Evolutionary conservation across 2,797 vertebrate species (phyloP), one percentile per base, ranked within the genome.

Genomic region (Acrossocheilus fasciatus): DNA sequence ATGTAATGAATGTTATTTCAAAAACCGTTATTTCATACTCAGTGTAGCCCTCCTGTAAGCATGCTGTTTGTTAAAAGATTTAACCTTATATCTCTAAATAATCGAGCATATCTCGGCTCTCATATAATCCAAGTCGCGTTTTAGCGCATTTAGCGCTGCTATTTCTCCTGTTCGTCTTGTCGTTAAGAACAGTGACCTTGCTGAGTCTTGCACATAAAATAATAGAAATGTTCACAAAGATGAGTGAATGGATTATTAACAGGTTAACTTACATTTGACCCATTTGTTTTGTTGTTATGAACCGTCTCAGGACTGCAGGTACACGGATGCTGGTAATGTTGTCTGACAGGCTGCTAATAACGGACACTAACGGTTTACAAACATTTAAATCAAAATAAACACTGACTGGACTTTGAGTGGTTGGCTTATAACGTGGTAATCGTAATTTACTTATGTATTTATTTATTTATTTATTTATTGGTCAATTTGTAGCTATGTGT

Each of bases 201-300:
- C 83, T 84, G 83, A 84, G 5, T 84, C 62, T 30, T 17, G 41
- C 76, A 30, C 3, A 54, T 26, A 3, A 11, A 36, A 26, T 20
- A 41, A 66, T 1, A 18, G 0, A 83, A 83, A 50, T 64, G 6
- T 18, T 39, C 12, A 66, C 30, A 54, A 20, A 36, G 14, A 68
- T 41, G 6, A 17, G 4, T 36, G 36, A 74, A n/a, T 41, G 4
- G 6, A 4, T 36, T 41, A 11, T 26, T 50, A 15, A 14, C 2
- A 15, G 43, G 34, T 81, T 81, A 20, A 77, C 83, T 84, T 77
- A 84, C 83, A 68, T 50, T 1, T 77, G 47, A 4, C 62, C 83
- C 83, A 84, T 84, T 36, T 77, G 6, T 30, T 39, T 69, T 1
- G 36, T 14, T 66, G 30, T 39, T 47, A 2, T 54, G 43, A n/a